These are phyloP conservation scores for Labroides dimidiatus DNA, from an alignment of 2,797 vertebrate species.

Conservation along the genomic window DNA sequence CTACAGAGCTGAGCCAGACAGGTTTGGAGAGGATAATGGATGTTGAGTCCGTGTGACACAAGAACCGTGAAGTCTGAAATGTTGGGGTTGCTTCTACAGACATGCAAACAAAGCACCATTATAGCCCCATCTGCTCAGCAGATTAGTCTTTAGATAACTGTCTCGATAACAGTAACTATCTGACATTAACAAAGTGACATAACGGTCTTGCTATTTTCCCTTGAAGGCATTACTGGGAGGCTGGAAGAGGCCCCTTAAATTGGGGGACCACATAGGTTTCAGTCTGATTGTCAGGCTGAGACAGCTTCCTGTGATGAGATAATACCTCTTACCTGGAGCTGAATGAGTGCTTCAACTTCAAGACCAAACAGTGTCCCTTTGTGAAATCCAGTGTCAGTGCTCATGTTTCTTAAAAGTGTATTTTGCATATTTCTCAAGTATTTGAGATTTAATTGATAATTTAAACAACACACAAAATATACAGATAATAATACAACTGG, in stretches of 20 bases:
- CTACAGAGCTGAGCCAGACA: no score
- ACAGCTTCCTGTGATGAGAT: not conserved
- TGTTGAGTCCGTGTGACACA: not conserved
- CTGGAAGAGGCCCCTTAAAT: not conserved
- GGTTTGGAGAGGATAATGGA: not conserved
- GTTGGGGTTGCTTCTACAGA: not conserved
- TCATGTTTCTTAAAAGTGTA: no score
- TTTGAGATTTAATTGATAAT: no score
- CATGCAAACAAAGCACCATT: not conserved
- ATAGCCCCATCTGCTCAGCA: not conserved
- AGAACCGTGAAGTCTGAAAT: not conserved
- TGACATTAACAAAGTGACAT: not conserved
- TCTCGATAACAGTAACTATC: not conserved
- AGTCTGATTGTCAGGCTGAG: not conserved
- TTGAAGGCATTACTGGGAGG: not conserved
- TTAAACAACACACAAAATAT: no score
- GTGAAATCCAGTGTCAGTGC: not conserved
- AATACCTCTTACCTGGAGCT: not conserved
- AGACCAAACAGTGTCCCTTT: not conserved
- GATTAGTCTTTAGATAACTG: not conserved
- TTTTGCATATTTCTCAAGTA: no score
- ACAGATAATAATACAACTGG: no score
- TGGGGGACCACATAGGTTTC: not conserved
- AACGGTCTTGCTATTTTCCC: not conserved
- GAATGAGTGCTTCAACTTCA: not conserved